Conservation (phyloP, 2,113 vertebrate genomes). For the Chloroceryle aenea region DNA sequence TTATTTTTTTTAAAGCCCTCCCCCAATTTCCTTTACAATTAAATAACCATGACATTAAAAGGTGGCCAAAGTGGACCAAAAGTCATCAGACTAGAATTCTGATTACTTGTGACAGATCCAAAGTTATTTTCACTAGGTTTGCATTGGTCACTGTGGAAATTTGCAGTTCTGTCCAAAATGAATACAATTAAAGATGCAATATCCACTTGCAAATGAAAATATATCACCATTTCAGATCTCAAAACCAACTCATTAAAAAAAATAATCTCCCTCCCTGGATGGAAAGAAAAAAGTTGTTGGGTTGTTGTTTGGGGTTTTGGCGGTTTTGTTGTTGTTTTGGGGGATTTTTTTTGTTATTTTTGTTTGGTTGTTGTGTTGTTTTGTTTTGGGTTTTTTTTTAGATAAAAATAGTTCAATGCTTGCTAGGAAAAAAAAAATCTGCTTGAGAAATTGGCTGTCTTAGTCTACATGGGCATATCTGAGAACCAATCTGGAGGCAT, state of each 20-base stretch:
- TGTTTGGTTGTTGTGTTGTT: no score
- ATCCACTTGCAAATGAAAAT: slow-evolving; percentile 61
- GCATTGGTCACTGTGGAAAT: slow-evolving; percentile 65
- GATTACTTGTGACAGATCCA: slow-evolving; percentile 56
- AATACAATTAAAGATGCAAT: slow-evolving; percentile 59
- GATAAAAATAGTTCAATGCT: not conserved
- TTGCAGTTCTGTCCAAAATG: slow-evolving; percentile 54
- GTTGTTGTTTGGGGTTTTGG: no score
- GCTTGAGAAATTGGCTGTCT: not conserved
- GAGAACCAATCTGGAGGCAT: not conserved
- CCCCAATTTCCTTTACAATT: slow-evolving; percentile 24
- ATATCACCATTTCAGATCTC: slow-evolving; percentile 39
- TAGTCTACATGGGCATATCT: not conserved
- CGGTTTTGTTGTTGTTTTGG: no score
- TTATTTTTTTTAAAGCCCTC: not conserved
- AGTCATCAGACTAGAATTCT: slow-evolving; percentile 30
- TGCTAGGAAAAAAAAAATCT: not conserved
- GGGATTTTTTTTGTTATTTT: no score
- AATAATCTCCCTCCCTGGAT: not conserved
- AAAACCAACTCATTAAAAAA: slow-evolving; percentile 28
- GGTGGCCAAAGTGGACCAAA: slow-evolving; percentile 8
- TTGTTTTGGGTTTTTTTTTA: not conserved
- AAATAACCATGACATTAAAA: slow-evolving; percentile 38
- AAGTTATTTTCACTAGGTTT: slow-evolving; percentile 50
- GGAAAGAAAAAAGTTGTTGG: not conserved